These are phyloP conservation scores for Epinephelus cyanopodus DNA, from an alignment of 2,113 vertebrate genomes.

Conservation along the genomic window DNA sequence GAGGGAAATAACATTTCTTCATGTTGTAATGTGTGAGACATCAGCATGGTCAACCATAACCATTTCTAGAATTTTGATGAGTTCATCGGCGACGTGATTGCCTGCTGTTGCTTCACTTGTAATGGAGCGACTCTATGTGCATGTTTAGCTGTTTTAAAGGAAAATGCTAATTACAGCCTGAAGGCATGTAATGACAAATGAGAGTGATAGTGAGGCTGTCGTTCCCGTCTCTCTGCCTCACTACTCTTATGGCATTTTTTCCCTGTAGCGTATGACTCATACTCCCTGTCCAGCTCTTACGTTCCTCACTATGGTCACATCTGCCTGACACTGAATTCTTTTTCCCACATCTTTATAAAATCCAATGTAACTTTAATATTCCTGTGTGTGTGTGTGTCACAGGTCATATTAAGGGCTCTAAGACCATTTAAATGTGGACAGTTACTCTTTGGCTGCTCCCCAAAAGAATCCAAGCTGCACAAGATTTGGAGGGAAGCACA, in stretches of 20 bases:
- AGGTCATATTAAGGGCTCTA: background rate
- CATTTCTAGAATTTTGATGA: conserved; percentile 55
- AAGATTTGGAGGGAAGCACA: conserved; percentile 7
- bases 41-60: conserved; percentile 58
- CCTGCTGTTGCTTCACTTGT: conserved; percentile 62
- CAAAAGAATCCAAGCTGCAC: conserved; percentile 32
- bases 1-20: conserved; percentile 58
- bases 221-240: background rate
- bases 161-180: conserved; percentile 57
- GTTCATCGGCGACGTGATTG: conserved; percentile 42
- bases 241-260: background rate
- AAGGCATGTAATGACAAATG: conserved; percentile 49
- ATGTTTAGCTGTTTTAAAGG: conserved; percentile 30
- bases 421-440: background rate
- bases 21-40: conserved; percentile 58
- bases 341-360: background rate
- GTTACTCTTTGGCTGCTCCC: background rate
- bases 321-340: background rate
- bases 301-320: conserved; percentile 3
- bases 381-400: background rate
- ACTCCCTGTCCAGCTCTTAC: background rate
- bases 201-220: conserved; percentile 7
- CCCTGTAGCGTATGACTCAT: background rate
- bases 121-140: conserved; percentile 25
- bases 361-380: background rate